Percentiles rank a stretch among this genome's conserved stretches.
Conservation (phyloP, 2,113 vertebrate species). For the Phycodurus eques region DNA sequence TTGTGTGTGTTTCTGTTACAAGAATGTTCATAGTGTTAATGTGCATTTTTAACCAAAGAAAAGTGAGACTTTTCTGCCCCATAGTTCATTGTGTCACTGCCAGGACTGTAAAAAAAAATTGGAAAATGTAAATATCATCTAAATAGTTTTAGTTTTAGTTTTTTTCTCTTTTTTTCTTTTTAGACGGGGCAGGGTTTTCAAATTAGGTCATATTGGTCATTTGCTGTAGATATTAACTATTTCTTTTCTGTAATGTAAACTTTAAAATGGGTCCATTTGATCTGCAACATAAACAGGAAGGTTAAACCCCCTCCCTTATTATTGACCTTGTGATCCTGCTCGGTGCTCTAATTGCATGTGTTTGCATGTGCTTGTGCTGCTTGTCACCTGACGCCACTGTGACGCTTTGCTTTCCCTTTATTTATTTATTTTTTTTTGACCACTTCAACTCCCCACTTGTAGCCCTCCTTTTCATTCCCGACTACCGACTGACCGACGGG, state of each 20-base stretch:
- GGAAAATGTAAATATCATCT: too few relatives aligned
- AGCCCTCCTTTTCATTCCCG: constrained; percentile 99
- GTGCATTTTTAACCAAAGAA: neutral
- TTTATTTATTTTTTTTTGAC: constrained; percentile 53
- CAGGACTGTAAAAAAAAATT: too few relatives aligned
- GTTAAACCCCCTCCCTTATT: neutral
- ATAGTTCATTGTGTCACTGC: too few relatives aligned
- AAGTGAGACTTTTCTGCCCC: neutral
- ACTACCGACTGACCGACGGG: constrained; percentile 99
- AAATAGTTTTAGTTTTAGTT: too few relatives aligned
- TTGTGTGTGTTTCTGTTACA: neutral
- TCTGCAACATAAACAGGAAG: neutral
- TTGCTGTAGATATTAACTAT: neutral
- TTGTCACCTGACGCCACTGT: constrained; percentile 91
- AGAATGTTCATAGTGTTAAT: neutral
- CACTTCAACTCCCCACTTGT: constrained; percentile 81
- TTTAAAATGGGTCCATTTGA: neutral
- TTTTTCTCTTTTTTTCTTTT: too few relatives aligned
- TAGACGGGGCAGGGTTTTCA: neutral
- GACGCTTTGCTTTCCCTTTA: constrained; percentile 72
- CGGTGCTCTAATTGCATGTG: constrained; percentile 90
- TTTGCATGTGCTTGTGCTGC: constrained; percentile 93
- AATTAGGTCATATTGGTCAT: neutral
- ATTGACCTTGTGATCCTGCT: constrained; percentile 43
- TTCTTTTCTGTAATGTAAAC: neutral